Percentiles rank a stretch among this genome's conserved stretches.
Conservation (phyloP, 2,797 vertebrate species). For the Hydrocynus forskahlii region DNA sequence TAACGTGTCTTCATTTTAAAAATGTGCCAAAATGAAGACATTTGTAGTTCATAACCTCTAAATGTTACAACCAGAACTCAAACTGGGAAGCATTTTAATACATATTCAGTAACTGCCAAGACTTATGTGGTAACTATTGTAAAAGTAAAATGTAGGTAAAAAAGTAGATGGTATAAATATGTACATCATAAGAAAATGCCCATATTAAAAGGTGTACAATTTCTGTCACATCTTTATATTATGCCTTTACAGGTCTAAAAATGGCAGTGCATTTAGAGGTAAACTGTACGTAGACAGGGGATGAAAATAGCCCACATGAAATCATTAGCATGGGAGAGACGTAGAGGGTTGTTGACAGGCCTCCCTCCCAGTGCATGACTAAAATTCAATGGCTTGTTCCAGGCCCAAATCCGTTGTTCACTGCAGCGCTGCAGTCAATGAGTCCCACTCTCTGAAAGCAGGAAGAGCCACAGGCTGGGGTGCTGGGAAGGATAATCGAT, state of each 20-base stretch:
- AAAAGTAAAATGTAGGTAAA: not conserved
- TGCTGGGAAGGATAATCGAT: slow-evolving; percentile 76
- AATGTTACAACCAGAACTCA: not conserved
- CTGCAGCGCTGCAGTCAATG: slow-evolving; percentile 72
- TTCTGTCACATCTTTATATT: not conserved
- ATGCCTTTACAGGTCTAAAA: not conserved
- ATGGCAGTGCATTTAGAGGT: not conserved
- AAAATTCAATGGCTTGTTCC: slow-evolving; percentile 63
- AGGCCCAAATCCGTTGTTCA: slow-evolving; percentile 65
- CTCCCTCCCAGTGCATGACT: slow-evolving; percentile 33
- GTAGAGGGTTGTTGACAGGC: slow-evolving; percentile 9
- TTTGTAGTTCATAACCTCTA: not conserved
- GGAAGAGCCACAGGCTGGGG: slow-evolving; percentile 76
- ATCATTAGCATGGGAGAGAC: slow-evolving; percentile 40
- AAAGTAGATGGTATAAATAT: not conserved
- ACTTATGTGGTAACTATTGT: not conserved
- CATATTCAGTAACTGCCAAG: not conserved
- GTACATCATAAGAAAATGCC: not conserved
- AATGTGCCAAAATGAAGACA: not conserved
- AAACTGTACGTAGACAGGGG: not conserved
- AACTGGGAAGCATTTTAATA: no score
- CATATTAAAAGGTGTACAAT: not conserved
- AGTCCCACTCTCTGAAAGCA: slow-evolving; percentile 68
- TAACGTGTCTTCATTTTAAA: not conserved
- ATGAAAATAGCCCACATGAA: not conserved